Evolutionary conservation across 2,113 vertebrate species (phyloP).

Genomic region (Siphamia tubifer): DNA sequence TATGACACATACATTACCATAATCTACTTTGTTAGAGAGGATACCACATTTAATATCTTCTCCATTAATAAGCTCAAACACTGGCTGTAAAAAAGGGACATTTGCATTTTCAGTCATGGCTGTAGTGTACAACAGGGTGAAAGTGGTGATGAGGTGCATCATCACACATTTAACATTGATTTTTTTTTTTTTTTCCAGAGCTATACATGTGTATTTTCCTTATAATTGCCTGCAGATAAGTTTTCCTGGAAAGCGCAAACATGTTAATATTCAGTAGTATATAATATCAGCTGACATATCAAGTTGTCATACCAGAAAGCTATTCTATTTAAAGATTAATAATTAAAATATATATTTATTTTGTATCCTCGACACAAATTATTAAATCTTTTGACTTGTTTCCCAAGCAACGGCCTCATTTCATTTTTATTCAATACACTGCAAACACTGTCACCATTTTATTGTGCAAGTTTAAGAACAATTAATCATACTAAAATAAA

Average conservation of each 20-base stretch:
- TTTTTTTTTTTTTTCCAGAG: too few species aligned
- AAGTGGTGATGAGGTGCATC: too few species aligned
- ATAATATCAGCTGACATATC: too few species aligned
- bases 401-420: neutral
- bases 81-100: too few species aligned
- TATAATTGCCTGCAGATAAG: neutral
- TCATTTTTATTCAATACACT: neutral
- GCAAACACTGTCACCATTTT: neutral
- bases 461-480: neutral
- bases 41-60: too few species aligned
- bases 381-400: slow-evolving; percentile 13
- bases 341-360: slow-evolving; percentile 40
- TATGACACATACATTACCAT: too few species aligned
- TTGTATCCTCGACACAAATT: slow-evolving; percentile 14
- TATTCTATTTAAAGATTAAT: slow-evolving; percentile 32
- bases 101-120: neutral
- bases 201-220: neutral
- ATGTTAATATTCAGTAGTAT: too few species aligned
- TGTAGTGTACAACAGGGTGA: too few species aligned
- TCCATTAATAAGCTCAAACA: too few species aligned
- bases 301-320: neutral
- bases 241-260: neutral
- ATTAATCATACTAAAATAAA: neutral
- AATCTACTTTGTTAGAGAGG: too few species aligned
- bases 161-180: too few species aligned